Percentiles rank a stretch among this genome's conserved stretches.
phyloP scores from a whole-genome alignment of 2,113 vertebrate genomes.

The Gyps fulvus region DNA sequence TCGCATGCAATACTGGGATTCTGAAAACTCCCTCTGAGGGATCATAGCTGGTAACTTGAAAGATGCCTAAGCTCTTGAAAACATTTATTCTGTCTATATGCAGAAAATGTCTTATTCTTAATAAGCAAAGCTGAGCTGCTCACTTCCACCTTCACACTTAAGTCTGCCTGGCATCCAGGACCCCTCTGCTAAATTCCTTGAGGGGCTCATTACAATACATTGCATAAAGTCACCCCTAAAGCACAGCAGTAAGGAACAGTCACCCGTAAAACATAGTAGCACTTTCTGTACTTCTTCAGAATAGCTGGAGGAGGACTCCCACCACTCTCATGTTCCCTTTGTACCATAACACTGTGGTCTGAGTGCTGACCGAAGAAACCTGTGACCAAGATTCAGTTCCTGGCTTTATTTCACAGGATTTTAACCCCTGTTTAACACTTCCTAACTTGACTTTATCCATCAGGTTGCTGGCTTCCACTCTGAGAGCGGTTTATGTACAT shows the following conservation, averaged over 20 bases:
- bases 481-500: background rate
- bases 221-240: background rate
- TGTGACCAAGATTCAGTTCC: background rate
- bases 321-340: background rate
- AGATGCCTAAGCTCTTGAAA: background rate
- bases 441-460: background rate
- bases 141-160: background rate
- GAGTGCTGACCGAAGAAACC: background rate
- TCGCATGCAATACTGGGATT: background rate
- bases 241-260: background rate
- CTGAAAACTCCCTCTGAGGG: background rate
- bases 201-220: background rate
- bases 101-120: background rate
- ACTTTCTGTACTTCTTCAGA: background rate
- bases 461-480: background rate
- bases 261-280: background rate
- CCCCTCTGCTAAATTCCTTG: background rate
- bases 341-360: background rate
- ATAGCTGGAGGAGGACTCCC: background rate
- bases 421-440: background rate
- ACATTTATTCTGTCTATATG: background rate
- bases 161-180: background rate
- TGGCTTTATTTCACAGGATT: background rate
- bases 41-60: background rate
- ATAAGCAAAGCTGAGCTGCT: background rate